Base-by-base conservation (phyloP, 1,140 invertebrate species). In the Pseudomyrmex cubaensis region DNA sequence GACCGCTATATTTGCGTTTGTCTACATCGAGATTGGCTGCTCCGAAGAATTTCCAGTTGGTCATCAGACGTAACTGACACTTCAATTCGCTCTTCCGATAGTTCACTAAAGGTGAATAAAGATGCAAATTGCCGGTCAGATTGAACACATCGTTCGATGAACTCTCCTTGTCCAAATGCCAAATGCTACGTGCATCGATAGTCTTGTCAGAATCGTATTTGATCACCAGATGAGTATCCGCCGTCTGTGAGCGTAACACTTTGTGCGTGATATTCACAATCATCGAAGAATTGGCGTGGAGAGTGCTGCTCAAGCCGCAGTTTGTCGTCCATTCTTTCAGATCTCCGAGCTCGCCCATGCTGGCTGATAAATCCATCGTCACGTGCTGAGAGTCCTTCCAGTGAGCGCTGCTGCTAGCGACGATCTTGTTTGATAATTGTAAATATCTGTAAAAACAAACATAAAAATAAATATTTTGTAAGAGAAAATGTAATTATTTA, bases 21-120 rank as follows among this genome's bases (percentile, higher is more conserved):
- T 97, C 97, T 15, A 97, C 91, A 75, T 96, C 95, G 12, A 97
- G 90, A 70, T 96, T 95, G 1, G 96, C 96, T 1, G 95, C 95
- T 5, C 96, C 97, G 17, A 95, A 93, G 20, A 97, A 95, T 63
- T 95, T 95, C 86, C 95, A 94, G 56, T 95, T 94, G 20, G 96
- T 94, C 22, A 95, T 95, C 0, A 96, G 90, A 15, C 95, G 94
- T 57, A 97, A 95, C 80, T 96, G 95, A 15, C 96, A 96, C 4
- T 95, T 95, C 13, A 97, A 90, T 15, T 96, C 95, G 4, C 96
- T 96, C 86, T 95, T 96, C 17, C 93, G 95, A 83, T 97, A 97
- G 44, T 96, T 96, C 88, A 95, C 92, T 54, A 96, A 95, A 0
- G 96, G 96, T 35, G 95, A 96, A 1, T 94, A 86, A 20, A 96